A percentile compares a stretch with the other conserved stretches of the same genome.
Conservation (phyloP, 2,888 invertebrate genomes). For the Ochropleura plecta region DNA sequence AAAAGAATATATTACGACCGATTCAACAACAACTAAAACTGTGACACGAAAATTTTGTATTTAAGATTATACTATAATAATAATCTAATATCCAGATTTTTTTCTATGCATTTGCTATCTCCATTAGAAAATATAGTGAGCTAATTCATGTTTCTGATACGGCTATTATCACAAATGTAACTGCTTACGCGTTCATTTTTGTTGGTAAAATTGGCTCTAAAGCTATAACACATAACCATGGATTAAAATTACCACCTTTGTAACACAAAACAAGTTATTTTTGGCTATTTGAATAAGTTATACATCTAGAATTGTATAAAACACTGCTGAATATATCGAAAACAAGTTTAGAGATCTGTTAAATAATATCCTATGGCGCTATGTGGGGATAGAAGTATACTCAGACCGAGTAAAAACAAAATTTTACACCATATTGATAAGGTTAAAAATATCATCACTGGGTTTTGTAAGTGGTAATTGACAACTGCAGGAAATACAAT, state of each 20-base stretch:
- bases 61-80: too few species aligned
- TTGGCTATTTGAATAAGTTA: slow-evolving; percentile 25
- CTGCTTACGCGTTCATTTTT: neutral
- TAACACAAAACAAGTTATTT: slow-evolving; percentile 16
- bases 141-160: neutral
- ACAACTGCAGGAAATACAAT: too few species aligned
- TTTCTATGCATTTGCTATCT: neutral
- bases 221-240: slow-evolving; percentile 1
- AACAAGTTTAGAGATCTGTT: slow-evolving; percentile 52
- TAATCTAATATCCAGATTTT: neutral
- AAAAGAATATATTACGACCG: too few species aligned
- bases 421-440: slow-evolving; percentile 8
- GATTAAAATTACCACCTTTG: slow-evolving; percentile 39
- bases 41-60: too few species aligned
- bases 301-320: slow-evolving; percentile 7
- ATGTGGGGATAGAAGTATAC: slow-evolving; percentile 11
- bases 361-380: slow-evolving; percentile 30
- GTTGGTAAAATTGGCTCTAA: neutral
- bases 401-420: slow-evolving; percentile 11
- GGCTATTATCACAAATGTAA: neutral
- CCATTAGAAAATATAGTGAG: neutral
- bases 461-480: slow-evolving; percentile 1
- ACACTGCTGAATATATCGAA: slow-evolving; percentile 36
- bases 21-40: too few species aligned
- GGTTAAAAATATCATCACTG: slow-evolving; percentile 19